Evolutionary conservation across 2,113 vertebrate species (phyloP).

Genomic region (Microcebus murinus): DNA sequence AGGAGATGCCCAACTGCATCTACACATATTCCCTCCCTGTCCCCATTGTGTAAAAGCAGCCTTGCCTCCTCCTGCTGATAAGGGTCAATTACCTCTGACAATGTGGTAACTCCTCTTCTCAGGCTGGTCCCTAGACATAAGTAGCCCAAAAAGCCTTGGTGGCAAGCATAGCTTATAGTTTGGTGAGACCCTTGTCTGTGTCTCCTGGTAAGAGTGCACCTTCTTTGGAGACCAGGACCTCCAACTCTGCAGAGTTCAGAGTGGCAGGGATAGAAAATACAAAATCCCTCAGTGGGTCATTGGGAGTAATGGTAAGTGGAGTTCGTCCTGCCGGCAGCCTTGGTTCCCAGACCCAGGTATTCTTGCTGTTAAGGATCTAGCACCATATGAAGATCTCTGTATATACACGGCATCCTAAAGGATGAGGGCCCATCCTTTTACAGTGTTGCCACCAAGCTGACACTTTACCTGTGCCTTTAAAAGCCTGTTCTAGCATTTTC

Average conservation of each 20-base stretch:
- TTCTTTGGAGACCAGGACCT: neutral
- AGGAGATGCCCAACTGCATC: neutral
- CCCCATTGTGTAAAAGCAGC: neutral
- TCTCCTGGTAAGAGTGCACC: neutral
- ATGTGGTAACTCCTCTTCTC: neutral
- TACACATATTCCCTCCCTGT: neutral
- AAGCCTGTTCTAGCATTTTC: neutral
- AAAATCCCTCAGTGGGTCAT: neutral
- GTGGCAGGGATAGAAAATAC: neutral
- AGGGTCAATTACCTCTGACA: neutral
- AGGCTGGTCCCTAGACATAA: neutral
- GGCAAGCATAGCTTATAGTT: neutral
- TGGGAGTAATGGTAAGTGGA: neutral
- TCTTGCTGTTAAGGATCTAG: neutral
- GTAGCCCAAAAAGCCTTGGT: neutral
- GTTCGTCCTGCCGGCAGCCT: neutral
- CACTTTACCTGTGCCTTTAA: neutral
- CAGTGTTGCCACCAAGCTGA: neutral
- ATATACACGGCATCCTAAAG: neutral
- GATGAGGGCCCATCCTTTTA: neutral
- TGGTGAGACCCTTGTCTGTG: neutral
- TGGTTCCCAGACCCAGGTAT: neutral
- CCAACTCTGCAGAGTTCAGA: constrained; percentile 25
- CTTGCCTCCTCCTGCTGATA: neutral
- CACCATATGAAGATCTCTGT: neutral